Evolutionary conservation across 53 echinoderm and acorn worm species (phyloP).

Genomic region (Luidia sarsii): DNA sequence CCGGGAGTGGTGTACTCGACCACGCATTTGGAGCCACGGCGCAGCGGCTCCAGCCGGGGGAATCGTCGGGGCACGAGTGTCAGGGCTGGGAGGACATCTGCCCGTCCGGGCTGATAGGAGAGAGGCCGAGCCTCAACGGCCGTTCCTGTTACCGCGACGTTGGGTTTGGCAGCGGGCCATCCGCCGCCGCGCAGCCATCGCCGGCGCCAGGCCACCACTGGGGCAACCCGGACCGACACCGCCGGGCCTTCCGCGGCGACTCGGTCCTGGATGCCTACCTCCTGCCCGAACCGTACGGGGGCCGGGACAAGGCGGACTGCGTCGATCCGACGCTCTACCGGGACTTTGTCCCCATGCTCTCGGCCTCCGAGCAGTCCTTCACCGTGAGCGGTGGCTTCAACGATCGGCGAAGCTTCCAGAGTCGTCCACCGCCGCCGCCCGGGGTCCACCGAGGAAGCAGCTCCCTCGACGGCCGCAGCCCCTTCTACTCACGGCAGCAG

Average conservation of each 20-base stretch:
- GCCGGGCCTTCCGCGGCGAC: slow-evolving; percentile 10
- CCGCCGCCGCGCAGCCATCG: no score
- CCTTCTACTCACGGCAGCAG: slow-evolving; percentile 15
- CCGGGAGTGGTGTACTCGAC: not conserved
- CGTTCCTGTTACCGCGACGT: not conserved
- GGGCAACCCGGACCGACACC: slow-evolving; percentile 10
- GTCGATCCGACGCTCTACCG: not conserved
- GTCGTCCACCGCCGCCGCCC: not conserved
- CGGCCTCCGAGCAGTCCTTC: not conserved
- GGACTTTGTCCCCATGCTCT: not conserved
- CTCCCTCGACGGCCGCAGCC: not conserved
- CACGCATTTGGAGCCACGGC: not conserved
- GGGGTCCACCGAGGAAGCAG: not conserved
- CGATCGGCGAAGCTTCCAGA: not conserved
- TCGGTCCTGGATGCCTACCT: not conserved
- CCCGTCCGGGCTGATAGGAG: not conserved
- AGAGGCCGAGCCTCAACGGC: not conserved
- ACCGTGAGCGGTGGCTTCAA: not conserved
- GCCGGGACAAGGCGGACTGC: not conserved
- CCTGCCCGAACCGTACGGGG: not conserved
- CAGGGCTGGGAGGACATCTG: not conserved
- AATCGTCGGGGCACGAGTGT: not conserved
- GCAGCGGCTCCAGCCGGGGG: not conserved
- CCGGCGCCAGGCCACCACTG: not conserved
- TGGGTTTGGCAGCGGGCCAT: not conserved